Evolutionary conservation across 2,113 vertebrate species (phyloP).

Genomic region (Nestor notabilis): DNA sequence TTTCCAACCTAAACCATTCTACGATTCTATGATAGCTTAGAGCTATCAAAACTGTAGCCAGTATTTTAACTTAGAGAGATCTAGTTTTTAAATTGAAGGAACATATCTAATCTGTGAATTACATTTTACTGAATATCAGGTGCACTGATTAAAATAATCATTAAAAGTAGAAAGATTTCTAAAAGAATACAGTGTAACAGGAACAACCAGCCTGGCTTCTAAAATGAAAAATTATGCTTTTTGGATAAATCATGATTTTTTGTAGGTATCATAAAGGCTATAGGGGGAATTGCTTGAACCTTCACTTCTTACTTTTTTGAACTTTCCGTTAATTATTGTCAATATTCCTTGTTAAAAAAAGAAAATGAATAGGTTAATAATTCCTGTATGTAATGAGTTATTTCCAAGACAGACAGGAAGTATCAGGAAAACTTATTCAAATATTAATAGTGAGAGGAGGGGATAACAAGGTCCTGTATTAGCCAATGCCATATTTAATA

Average conservation of each 20-base stretch:
- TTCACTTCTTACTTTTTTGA: slow-evolving; percentile 3
- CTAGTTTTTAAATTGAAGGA: not conserved
- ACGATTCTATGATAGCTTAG: not conserved
- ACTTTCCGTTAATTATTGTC: not conserved
- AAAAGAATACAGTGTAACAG: not conserved
- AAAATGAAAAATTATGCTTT: not conserved
- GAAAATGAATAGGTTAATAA: not conserved
- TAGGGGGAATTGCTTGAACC: not conserved
- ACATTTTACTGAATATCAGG: not conserved
- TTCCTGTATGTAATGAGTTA: not conserved
- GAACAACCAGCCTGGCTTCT: not conserved
- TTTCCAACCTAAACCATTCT: not conserved
- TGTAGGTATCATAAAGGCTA: not conserved
- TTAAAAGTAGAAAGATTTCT: not conserved
- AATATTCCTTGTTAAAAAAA: not conserved
- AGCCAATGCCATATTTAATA: not conserved
- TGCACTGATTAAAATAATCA: not conserved
- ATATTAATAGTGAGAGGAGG: not conserved
- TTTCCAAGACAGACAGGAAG: not conserved
- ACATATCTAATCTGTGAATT: not conserved
- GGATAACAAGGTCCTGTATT: not conserved
- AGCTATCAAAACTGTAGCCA: not conserved
- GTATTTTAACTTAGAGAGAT: not conserved
- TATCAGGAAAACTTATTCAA: not conserved
- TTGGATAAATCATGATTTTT: not conserved